A percentile compares a stretch with the other conserved stretches of the same genome.
phyloP scores from a whole-genome alignment of 2,888 invertebrate genomes.

The Tineola bisselliella region DNA sequence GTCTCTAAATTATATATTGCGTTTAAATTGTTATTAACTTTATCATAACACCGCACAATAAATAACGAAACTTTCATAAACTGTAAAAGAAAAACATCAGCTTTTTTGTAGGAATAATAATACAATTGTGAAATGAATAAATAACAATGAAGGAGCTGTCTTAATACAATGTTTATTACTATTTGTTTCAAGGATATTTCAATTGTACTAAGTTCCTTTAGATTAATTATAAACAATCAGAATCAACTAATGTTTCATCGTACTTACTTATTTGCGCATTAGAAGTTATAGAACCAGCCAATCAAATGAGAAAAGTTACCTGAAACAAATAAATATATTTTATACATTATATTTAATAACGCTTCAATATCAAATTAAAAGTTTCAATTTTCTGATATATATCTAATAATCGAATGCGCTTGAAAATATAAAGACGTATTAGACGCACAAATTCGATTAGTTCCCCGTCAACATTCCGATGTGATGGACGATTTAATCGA shows the following conservation, averaged over 20 bases:
- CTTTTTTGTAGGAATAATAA: background rate
- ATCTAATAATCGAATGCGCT: background rate
- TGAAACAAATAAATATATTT: background rate
- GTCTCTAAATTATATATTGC: too few species aligned
- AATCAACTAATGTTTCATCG: background rate
- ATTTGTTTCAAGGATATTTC: background rate
- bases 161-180: background rate
- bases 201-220: background rate
- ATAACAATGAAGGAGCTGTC: background rate
- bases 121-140: background rate
- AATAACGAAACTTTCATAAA: background rate
- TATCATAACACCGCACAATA: too few species aligned
- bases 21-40: too few species aligned
- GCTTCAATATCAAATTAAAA: background rate
- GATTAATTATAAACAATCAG: background rate
- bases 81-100: background rate
- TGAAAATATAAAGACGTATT: background rate
- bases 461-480: background rate
- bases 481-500: background rate
- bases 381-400: background rate
- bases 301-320: background rate
- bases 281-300: background rate
- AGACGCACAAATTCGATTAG: conserved; percentile 4
- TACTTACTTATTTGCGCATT: background rate
- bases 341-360: background rate